These are phyloP conservation scores for Eupleurogrammus muticus DNA, from an alignment of 2,797 vertebrate genomes.

Conservation along the genomic window DNA sequence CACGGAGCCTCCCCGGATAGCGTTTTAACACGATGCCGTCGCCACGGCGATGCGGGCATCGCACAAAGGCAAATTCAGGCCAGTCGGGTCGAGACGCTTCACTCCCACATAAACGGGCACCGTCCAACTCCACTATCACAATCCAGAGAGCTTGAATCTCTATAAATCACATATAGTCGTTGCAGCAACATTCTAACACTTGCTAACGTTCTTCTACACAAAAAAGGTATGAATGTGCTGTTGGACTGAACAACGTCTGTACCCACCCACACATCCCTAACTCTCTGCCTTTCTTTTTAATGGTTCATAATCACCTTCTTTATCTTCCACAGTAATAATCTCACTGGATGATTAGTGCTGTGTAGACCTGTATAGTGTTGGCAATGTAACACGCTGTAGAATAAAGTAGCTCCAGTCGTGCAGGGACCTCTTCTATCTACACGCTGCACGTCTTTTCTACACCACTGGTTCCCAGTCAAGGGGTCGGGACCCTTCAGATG, in stretches of 20 bases:
- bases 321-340: neutral
- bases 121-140: slow-evolving; percentile 50
- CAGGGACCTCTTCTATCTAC: too few relatives aligned
- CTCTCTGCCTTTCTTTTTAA: slow-evolving; percentile 2
- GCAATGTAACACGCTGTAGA: too few relatives aligned
- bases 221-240: slow-evolving; percentile 11
- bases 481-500: neutral
- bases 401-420: too few relatives aligned
- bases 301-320: neutral
- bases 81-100: slow-evolving; percentile 56
- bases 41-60: slow-evolving; percentile 54
- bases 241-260: slow-evolving; percentile 18
- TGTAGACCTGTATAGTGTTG: too few relatives aligned
- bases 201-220: slow-evolving; percentile 8
- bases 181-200: slow-evolving; percentile 15
- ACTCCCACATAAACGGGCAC: slow-evolving; percentile 57
- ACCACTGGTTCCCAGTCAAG: neutral
- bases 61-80: slow-evolving; percentile 46
- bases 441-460: neutral
- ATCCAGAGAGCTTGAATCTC: slow-evolving; percentile 26
- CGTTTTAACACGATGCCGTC: slow-evolving; percentile 40
- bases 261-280: neutral
- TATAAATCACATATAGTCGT: neutral
- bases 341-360: neutral
- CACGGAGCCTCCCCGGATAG: slow-evolving; percentile 38